phyloP scores from a whole-genome alignment of 2,797 vertebrate genomes.

The Sebastes wilsoni region DNA sequence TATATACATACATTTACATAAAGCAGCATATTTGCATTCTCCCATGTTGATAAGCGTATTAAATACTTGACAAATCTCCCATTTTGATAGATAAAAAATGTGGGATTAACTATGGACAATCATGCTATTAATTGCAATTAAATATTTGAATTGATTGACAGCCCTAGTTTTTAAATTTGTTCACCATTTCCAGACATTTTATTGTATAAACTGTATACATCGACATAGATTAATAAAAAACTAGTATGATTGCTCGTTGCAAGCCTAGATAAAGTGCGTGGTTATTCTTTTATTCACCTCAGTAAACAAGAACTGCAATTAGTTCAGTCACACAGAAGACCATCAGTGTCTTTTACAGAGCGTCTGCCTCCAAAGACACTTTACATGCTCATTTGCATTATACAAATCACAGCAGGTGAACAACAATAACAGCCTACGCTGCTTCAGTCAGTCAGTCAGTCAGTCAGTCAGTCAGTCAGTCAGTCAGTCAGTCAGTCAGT shows the following conservation, averaged over 20 bases:
- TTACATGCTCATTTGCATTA: slow-evolving; percentile 57
- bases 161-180: background rate
- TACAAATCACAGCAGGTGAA: slow-evolving; percentile 34
- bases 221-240: background rate
- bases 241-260: background rate
- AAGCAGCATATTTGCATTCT: no score
- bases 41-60: no score
- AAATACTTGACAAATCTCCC: no score
- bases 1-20: no score
- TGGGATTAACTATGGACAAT: no score
- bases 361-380: background rate
- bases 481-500: background rate
- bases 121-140: no score
- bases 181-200: background rate
- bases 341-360: background rate
- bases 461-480: background rate
- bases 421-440: background rate
- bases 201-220: background rate
- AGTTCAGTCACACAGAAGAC: background rate
- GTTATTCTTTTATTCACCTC: background rate
- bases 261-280: background rate
- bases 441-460: background rate
- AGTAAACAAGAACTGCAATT: background rate
- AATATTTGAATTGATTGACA: background rate
- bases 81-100: no score